A percentile compares a stretch with the other conserved stretches of the same genome.
Conservation (phyloP, 2,888 invertebrate species). For the Allophyes oxyacanthae region DNA sequence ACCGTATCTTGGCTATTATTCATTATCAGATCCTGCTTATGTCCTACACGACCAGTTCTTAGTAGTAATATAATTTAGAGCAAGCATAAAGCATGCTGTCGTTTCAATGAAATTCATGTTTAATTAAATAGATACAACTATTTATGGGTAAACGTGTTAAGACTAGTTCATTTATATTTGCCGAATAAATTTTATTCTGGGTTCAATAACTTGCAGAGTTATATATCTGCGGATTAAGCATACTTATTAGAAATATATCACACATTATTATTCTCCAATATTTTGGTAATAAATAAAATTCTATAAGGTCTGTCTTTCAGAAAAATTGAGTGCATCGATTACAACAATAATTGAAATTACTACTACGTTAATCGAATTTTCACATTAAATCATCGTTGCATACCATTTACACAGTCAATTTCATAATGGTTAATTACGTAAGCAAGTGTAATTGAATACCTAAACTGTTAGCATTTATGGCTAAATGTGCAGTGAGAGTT, state of each 20-base stretch:
- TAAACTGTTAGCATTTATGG: slow-evolving; percentile 2
- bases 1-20: slow-evolving; percentile 41
- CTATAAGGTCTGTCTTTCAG: too few relatives aligned
- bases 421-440: slow-evolving; percentile 1
- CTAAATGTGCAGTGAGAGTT: background rate
- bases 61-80: slow-evolving; percentile 28
- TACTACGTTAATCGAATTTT: slow-evolving; percentile 2
- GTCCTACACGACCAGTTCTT: slow-evolving; percentile 16
- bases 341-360: slow-evolving; percentile 6
- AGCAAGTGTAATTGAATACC: slow-evolving; percentile 1
- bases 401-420: slow-evolving; percentile 4
- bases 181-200: too few relatives aligned
- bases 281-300: too few relatives aligned
- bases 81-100: slow-evolving; percentile 1
- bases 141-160: background rate
- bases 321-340: background rate
- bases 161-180: slow-evolving; percentile 1
- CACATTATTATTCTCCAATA: too few relatives aligned
- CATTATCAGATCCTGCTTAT: slow-evolving; percentile 35
- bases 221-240: too few relatives aligned
- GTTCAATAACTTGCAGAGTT: too few relatives aligned
- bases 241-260: too few relatives aligned
- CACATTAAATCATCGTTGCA: slow-evolving; percentile 1
- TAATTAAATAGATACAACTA: slow-evolving; percentile 7
- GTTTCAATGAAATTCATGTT: slow-evolving; percentile 8